phyloP scores from a whole-genome alignment of 2,888 invertebrate genomes.

The Aspidapion aeneum region DNA sequence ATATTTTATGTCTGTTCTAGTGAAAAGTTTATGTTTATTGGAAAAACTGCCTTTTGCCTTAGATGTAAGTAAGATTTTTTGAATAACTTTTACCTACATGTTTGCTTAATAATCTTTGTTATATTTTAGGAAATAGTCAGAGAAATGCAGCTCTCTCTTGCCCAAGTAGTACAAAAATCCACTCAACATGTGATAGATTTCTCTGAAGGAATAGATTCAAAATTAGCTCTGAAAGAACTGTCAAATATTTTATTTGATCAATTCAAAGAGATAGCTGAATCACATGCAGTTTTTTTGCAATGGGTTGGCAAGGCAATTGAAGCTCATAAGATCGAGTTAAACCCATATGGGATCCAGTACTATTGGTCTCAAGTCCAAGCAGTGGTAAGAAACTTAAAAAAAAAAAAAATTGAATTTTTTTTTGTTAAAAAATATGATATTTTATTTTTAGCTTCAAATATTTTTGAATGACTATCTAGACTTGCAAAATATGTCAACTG shows the following conservation, averaged over 20 bases:
- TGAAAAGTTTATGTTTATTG: constrained; percentile 81
- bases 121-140: constrained; percentile 67
- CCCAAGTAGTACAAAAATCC: constrained; percentile 74
- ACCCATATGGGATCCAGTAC: constrained; percentile 68
- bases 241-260: constrained; percentile 75
- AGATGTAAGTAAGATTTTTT: constrained; percentile 67
- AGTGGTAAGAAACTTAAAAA: constrained; percentile 60
- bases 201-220: constrained; percentile 42
- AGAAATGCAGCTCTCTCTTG: constrained; percentile 77
- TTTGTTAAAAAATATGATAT: too few relatives aligned
- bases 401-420: background rate
- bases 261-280: constrained; percentile 75
- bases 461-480: constrained; percentile 84
- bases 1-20: constrained; percentile 73
- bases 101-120: too few relatives aligned
- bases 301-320: constrained; percentile 60
- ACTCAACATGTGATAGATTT: constrained; percentile 72
- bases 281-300: constrained; percentile 67
- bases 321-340: constrained; percentile 53
- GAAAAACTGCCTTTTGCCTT: constrained; percentile 82
- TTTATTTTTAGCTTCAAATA: constrained; percentile 71
- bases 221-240: constrained; percentile 51
- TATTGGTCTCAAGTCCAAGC: constrained; percentile 90
- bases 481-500: constrained; percentile 72
- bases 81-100: too few relatives aligned